Conservation (phyloP, 1,140 invertebrate species). For the Neodiprion lecontei region DNA sequence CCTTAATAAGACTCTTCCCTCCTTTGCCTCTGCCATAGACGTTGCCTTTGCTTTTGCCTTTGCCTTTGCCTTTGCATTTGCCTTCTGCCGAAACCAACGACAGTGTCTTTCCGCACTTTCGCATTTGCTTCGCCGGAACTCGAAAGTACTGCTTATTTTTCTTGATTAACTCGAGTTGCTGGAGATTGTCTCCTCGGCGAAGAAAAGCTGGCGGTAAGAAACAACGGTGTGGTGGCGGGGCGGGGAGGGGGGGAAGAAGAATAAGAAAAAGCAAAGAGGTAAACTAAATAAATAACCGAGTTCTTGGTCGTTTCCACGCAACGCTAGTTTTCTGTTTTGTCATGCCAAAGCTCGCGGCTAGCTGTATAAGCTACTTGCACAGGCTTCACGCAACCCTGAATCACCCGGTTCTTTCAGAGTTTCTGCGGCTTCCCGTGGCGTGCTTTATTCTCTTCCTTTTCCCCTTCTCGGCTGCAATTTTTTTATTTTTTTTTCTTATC, state of each 20-base stretch:
- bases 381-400: background rate
- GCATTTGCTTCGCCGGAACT: background rate
- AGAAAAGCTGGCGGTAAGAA: background rate
- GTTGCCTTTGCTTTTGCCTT: background rate
- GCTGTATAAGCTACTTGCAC: background rate
- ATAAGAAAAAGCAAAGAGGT: constrained; percentile 12
- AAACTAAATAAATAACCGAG: constrained; percentile 15
- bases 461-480: background rate
- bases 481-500: background rate
- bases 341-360: background rate
- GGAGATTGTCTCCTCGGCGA: constrained; percentile 10
- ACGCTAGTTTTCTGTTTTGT: constrained; percentile 6
- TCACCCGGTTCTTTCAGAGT: background rate
- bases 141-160: constrained; percentile 25
- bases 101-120: background rate
- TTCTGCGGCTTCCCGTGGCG: background rate
- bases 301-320: constrained; percentile 13
- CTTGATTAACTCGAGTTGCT: constrained; percentile 21
- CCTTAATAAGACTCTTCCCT: constrained; percentile 23
- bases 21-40: constrained; percentile 17
- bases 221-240: background rate
- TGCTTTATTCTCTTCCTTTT: constrained; percentile 14
- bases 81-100: background rate
- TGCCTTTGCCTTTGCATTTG: background rate
- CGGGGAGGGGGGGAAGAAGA: constrained; percentile 20